Evolutionary conservation across 2,797 vertebrate species (phyloP).

Genomic region (Macropodus opercularis): DNA sequence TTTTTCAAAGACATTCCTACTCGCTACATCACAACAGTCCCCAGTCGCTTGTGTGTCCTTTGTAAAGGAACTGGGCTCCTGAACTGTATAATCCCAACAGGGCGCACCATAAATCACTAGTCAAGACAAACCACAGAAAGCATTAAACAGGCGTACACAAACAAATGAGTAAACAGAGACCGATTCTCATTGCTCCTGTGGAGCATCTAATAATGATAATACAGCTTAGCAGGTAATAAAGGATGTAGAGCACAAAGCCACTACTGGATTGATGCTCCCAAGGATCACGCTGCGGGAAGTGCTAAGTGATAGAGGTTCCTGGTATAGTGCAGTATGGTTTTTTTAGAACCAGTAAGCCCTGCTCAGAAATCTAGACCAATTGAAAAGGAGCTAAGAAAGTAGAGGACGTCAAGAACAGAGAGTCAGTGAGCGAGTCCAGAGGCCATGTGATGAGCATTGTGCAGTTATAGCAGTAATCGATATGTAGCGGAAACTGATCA

Average conservation of each 20-base stretch:
- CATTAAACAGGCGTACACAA: constrained; percentile 44
- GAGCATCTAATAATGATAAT: constrained; percentile 47
- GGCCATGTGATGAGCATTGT: constrained; percentile 47
- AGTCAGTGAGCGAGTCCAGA: constrained; percentile 34
- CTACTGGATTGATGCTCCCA: constrained; percentile 38
- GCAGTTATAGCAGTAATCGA: constrained; percentile 69
- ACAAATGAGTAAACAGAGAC: constrained; percentile 46
- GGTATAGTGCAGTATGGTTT: background rate
- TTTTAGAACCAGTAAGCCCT: constrained; percentile 1
- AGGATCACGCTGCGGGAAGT: constrained; percentile 7
- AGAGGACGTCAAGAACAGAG: constrained; percentile 9
- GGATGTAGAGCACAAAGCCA: constrained; percentile 37
- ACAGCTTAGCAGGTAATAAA: constrained; percentile 55
- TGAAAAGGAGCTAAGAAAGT: constrained; percentile 17
- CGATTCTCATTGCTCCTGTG: constrained; percentile 27
- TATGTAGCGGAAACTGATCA: constrained; percentile 72
- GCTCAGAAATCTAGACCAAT: constrained; percentile 27
- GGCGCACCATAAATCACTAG: constrained; percentile 42
- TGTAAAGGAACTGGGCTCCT: constrained; percentile 24
- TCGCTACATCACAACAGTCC: background rate
- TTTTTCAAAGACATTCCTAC: no score
- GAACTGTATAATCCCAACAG: constrained; percentile 22
- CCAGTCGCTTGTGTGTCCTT: constrained; percentile 14
- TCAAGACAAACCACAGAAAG: constrained; percentile 40
- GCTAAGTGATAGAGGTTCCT: constrained; percentile 13